These are phyloP conservation scores for Dolichallabes microphthalmus DNA, from an alignment of 2,113 vertebrate genomes.

Conservation along the genomic window DNA sequence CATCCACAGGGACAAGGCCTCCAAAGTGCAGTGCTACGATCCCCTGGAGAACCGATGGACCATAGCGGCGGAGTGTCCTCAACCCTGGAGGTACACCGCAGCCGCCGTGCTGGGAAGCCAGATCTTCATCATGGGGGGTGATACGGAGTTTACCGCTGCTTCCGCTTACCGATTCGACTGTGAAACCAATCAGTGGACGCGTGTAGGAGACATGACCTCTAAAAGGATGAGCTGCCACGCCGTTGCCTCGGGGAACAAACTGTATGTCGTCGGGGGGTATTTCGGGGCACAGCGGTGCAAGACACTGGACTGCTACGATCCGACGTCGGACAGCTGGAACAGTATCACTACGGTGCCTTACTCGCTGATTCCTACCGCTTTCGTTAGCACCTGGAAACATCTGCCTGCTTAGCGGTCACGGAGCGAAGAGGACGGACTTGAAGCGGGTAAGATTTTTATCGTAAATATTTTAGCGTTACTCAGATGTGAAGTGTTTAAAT, in stretches of 20 bases:
- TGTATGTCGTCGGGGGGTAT: slow-evolving; percentile 93
- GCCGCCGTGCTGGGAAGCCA: slow-evolving; percentile 91
- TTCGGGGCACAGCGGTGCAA: slow-evolving; percentile 94
- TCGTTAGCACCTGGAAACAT: slow-evolving; percentile 97
- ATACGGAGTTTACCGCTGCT: slow-evolving; percentile 90
- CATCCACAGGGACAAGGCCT: slow-evolving; percentile 88
- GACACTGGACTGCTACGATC: slow-evolving; percentile 94
- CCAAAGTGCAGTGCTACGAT: slow-evolving; percentile 91
- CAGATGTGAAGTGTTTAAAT: background rate
- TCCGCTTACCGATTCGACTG: slow-evolving; percentile 93
- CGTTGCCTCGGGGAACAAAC: slow-evolving; percentile 90
- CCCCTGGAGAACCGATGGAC: slow-evolving; percentile 85
- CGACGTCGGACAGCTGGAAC: slow-evolving; percentile 87
- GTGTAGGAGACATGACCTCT: slow-evolving; percentile 93
- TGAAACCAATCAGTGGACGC: slow-evolving; percentile 86
- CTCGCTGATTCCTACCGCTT: slow-evolving; percentile 92
- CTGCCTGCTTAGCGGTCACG: slow-evolving; percentile 76
- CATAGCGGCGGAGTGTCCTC: slow-evolving; percentile 87
- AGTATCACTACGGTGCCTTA: slow-evolving; percentile 95
- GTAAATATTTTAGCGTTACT: background rate
- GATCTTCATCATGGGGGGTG: slow-evolving; percentile 97
- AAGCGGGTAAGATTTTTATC: slow-evolving; percentile 42
- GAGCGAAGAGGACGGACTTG: background rate
- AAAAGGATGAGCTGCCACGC: slow-evolving; percentile 96
- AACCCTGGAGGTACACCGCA: slow-evolving; percentile 92